These are phyloP conservation scores for Cnemophilus loriae DNA, from an alignment of 2,113 vertebrate species.

Conservation along the genomic window DNA sequence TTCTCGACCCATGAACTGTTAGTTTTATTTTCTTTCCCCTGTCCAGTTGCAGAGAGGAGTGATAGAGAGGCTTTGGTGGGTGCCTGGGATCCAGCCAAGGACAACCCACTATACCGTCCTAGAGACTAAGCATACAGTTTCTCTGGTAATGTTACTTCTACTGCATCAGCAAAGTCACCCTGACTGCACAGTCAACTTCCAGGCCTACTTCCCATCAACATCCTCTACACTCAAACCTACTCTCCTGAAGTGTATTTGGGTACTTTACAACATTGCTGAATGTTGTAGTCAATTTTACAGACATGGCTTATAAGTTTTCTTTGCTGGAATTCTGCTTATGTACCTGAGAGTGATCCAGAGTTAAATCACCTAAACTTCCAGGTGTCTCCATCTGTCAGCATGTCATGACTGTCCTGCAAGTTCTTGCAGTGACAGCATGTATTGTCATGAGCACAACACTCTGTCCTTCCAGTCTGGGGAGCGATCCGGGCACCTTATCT, in stretches of 20 bases:
- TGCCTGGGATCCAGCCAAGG: neutral
- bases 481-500: rapidly evolving
- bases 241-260: neutral
- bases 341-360: neutral
- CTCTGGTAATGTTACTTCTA: neutral
- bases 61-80: neutral
- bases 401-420: neutral
- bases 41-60: neutral
- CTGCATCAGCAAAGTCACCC: neutral
- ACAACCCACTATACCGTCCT: no score
- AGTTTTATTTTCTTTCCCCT: neutral
- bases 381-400: neutral
- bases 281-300: neutral
- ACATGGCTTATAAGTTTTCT: neutral
- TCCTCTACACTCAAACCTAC: neutral
- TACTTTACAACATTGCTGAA: neutral
- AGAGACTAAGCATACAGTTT: neutral
- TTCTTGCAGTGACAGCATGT: neutral
- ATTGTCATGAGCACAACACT: neutral
- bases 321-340: neutral
- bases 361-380: neutral
- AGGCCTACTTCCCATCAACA: neutral
- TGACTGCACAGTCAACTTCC: neutral
- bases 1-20: neutral
- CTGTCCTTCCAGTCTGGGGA: neutral